Conservation (phyloP, 2,888 invertebrate species). For the Nycteola revayana region DNA sequence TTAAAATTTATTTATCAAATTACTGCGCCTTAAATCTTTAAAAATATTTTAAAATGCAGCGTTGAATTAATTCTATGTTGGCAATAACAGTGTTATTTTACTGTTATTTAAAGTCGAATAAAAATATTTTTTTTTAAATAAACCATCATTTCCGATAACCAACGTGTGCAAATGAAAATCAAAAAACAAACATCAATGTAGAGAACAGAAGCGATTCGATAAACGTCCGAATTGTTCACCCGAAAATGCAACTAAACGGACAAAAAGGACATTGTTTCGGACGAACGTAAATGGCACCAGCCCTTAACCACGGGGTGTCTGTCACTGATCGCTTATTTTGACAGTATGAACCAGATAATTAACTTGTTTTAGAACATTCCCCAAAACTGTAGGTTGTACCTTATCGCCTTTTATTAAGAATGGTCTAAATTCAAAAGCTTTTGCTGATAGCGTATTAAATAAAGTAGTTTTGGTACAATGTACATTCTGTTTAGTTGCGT, state of each 20-base stretch:
- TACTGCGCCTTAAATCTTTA: conserved; percentile 55
- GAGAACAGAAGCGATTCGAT: conserved; percentile 13
- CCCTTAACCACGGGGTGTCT: conserved; percentile 51
- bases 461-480: too few species aligned
- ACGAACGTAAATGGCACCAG: conserved; percentile 27
- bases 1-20: conserved; percentile 78
- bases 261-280: conserved; percentile 31
- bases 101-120: too few species aligned
- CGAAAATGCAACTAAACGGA: conserved; percentile 10
- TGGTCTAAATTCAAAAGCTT: too few species aligned
- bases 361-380: conserved; percentile 64
- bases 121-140: too few species aligned
- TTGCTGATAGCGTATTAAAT: too few species aligned
- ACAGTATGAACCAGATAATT: conserved; percentile 61
- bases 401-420: not conserved
- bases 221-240: conserved; percentile 7
- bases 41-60: conserved; percentile 41
- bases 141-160: too few species aligned
- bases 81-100: too few species aligned
- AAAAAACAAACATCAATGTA: conserved; percentile 6
- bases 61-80: too few species aligned
- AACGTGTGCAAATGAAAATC: too few species aligned
- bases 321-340: conserved; percentile 53
- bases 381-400: conserved; percentile 4
- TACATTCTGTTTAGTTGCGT: too few species aligned